Evolutionary conservation across 2,113 vertebrate species (phyloP), one percentile per base, ranked within the genome.

Genomic region (Axis porcinus): DNA sequence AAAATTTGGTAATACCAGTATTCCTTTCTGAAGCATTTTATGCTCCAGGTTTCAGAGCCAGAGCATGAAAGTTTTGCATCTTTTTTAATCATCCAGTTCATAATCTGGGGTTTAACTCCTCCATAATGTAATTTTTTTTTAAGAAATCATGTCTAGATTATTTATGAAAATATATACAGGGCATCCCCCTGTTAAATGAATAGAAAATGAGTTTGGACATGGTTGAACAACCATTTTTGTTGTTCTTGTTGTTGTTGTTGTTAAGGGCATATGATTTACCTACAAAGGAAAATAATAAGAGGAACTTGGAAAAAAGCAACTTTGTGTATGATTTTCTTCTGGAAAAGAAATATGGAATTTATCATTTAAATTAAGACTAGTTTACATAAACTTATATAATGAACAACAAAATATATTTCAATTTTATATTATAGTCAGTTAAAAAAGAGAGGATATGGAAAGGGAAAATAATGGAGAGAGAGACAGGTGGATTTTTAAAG

Each of bases 291-390:
- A 89, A 55, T 85, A 55, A 64, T 55, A 25, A 94, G n/a, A 95
- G 17, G 19, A 43, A 90, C 19, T 89, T 87, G 50, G 52, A 43
- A 27, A 14, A 96, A 91, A 89, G 19, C 45, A 88, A n/a, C 8
- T 40, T 85, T 60, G 8, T 55, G 28, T 5, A 17, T 79, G 55
- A 50, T 81, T 96, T 96, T 33, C 14, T 93, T 96, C 28, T 84
- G 14, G 45, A 79, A 95, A 30, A 55, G 93, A 93, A 91, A 50
- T 6, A 47, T 55, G 25, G 3, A 50, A 3, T 97, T 78, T 93
- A 86, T 88, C 47, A 62, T 79, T 89, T 91, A 92, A 94, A 50
- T 96, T 95, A 98, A 93, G 43, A 90, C 79, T 40, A 92, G 36
- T 7, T 16, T 87, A 85, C 17, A n/a, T 83, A 93, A 96, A 74